Evolutionary conservation across 1,140 invertebrate species (phyloP), one percentile per base, ranked within the genome.

Genomic region (Achatina immaculata): DNA sequence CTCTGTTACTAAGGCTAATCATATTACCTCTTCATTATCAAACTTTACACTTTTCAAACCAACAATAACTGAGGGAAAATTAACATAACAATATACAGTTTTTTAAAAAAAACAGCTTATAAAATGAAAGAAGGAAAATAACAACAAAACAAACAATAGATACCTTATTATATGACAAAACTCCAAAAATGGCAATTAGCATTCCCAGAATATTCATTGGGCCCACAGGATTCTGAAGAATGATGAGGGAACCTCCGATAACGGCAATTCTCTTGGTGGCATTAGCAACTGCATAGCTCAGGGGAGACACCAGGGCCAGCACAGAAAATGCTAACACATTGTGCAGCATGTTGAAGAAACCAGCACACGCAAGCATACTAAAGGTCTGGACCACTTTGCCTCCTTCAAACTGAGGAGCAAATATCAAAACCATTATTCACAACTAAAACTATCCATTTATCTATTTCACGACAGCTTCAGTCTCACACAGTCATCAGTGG

Each of bases 271-370:
- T 93, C 91, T 99, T 99, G n/a, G 96, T 96, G 21, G 96, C 96
- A 91, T 96, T 98, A 24, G 97, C 96, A 34, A 99, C 97, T 0
- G 97, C 96, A 91, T 99, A 99, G 0, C 96, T 97, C 36, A 99
- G 92, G 28, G 98, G 96, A 24, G 96, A 95, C 0, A 99, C 96
- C 78, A 97, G 86, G 40, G 90, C 86, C 80, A 99, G 93, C 38
- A 99, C 94, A 81, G 95, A 96, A 91, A 99, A 99, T 0, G 98
- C 97, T 36, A 98, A 94, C 77, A 99, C 95, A 89, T 98, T 99
- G 90, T 99, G 97, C 81, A 97, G 90, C 95, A 97, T 99, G 89
- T 96, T 98, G 74, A 98, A 93, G 31, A 97, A 90, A 36, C 97
- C 97, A 91, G 99, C 97, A 43, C 94, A 87, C 66, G 95, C 92